Conservation (phyloP, 2,797 vertebrate genomes). For the Halcyon leucocephala region DNA sequence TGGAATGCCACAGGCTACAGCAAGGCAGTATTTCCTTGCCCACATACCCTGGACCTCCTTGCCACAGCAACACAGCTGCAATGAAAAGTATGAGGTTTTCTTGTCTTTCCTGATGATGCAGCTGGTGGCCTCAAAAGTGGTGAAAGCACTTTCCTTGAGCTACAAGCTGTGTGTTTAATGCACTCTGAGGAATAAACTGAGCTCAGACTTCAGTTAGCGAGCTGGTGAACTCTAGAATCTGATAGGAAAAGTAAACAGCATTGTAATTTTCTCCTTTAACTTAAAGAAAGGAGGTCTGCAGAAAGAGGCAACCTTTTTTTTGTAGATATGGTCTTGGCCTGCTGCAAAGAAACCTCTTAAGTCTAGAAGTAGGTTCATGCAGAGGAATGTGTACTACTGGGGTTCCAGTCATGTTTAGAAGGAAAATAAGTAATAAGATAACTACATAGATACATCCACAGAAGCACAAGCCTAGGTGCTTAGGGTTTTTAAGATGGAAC, state of each 20-base stretch:
- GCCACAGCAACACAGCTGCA: rapidly evolving
- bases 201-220: not conserved
- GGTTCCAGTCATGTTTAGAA: not conserved
- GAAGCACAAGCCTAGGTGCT: not conserved
- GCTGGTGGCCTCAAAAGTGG: not conserved
- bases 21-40: rapidly evolving
- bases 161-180: not conserved
- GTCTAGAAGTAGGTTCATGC: not conserved
- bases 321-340: not conserved
- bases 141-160: not conserved
- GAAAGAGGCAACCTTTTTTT: not conserved
- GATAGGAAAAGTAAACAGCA: not conserved
- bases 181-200: not conserved
- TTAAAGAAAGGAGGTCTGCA: not conserved
- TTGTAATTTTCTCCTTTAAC: not conserved
- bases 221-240: not conserved
- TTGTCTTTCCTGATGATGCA: not conserved
- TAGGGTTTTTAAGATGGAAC: not conserved
- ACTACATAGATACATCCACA: not conserved
- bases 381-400: not conserved
- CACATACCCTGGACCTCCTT: not conserved
- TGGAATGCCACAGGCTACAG: not conserved
- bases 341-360: not conserved
- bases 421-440: not conserved
- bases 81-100: not conserved